A percentile compares a stretch with the other conserved stretches of the same genome.
phyloP scores from a whole-genome alignment of 1,140 invertebrate species.

The Mya arenaria region DNA sequence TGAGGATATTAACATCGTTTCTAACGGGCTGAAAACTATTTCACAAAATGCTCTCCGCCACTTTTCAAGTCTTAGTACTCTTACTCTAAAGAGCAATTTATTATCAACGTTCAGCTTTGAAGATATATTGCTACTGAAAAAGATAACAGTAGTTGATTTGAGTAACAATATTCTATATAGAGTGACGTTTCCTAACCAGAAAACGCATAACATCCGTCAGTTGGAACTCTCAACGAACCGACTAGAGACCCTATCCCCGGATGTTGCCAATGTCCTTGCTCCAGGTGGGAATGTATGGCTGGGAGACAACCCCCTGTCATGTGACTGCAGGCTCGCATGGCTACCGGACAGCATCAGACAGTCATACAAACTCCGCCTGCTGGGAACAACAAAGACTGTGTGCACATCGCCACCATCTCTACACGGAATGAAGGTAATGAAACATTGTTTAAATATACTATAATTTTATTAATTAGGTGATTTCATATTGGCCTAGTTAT shows the following conservation, averaged over 20 bases:
- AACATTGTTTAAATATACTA: too few relatives aligned
- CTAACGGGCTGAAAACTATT: conserved; percentile 45
- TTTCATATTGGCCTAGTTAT: too few relatives aligned
- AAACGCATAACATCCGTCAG: conserved; percentile 15
- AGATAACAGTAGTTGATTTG: conserved; percentile 41
- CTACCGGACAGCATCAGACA: conserved; percentile 15
- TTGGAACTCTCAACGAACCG: conserved; percentile 50
- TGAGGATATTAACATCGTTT: conserved; percentile 42
- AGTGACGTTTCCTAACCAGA: conserved; percentile 4
- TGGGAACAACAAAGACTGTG: conserved; percentile 21
- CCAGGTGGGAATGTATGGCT: conserved; percentile 33
- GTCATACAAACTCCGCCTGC: conserved; percentile 27
- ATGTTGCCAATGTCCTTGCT: conserved; percentile 31
- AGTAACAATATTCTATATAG: conserved; percentile 23
- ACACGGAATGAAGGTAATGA: conserved; percentile 40
- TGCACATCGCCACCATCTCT: conserved; percentile 30
- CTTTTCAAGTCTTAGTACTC: conserved; percentile 30
- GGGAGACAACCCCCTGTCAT: conserved; percentile 55
- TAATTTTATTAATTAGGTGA: too few relatives aligned
- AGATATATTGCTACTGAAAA: conserved; percentile 13
- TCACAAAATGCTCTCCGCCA: conserved; percentile 30
- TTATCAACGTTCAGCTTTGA: conserved; percentile 37
- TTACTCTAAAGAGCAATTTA: conserved; percentile 49
- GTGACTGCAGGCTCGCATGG: conserved; percentile 59
- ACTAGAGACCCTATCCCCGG: conserved; percentile 22